Evolutionary conservation across 2,888 invertebrate species (phyloP).

Genomic region (Anarsia innoxiella): DNA sequence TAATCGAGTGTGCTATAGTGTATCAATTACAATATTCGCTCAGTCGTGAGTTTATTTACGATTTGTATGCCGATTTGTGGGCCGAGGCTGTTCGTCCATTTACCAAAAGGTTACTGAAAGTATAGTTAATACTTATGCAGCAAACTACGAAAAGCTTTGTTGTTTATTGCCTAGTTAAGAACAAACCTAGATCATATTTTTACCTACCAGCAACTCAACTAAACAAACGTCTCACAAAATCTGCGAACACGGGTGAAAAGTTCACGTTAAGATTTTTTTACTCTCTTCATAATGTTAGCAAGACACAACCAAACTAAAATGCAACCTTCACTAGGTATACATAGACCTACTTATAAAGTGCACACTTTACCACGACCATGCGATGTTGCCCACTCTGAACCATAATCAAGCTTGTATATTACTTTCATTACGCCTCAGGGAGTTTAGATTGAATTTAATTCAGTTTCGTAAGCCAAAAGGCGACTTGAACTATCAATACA

Average conservation of each 20-base stretch:
- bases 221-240: background rate
- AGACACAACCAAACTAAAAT: too few relatives aligned
- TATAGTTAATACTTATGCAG: background rate
- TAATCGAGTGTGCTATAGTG: conserved; percentile 38
- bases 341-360: background rate
- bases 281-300: too few relatives aligned
- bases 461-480: conserved; percentile 3
- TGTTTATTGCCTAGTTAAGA: background rate
- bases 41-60: background rate
- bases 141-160: background rate
- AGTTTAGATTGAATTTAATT: conserved; percentile 6
- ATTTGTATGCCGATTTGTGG: too few relatives aligned
- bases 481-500: conserved; percentile 1
- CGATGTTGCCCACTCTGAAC: background rate
- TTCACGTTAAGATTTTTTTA: background rate
- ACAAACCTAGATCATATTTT: background rate
- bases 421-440: conserved; percentile 7
- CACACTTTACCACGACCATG: background rate
- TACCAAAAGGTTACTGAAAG: background rate
- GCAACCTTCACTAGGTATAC: too few relatives aligned
- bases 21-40: conserved; percentile 17
- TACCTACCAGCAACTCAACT: background rate
- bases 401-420: conserved; percentile 1
- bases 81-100: background rate
- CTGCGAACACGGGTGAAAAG: background rate